A percentile compares a stretch with the other conserved stretches of the same genome.
These are phyloP conservation scores for Manis crassicaudata DNA, from an alignment of 2,797 vertebrate genomes.

Conservation along the genomic window DNA sequence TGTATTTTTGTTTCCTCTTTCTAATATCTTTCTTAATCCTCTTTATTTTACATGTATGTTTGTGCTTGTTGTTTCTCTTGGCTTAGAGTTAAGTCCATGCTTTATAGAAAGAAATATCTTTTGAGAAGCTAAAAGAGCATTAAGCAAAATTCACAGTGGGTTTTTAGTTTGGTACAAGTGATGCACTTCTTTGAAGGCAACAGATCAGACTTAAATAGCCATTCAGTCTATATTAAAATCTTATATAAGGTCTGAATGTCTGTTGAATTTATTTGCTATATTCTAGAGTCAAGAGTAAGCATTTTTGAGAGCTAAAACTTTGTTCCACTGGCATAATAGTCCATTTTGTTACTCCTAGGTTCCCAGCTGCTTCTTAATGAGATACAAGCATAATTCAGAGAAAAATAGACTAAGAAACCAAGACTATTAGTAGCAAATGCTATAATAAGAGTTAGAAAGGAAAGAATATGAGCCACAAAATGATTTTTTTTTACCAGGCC, in stretches of 20 bases:
- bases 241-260: not conserved
- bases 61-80: not conserved
- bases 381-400: slow-evolving; percentile 61
- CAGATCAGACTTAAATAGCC: not conserved
- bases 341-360: slow-evolving; percentile 57
- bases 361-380: slow-evolving; percentile 71
- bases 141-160: not conserved
- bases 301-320: slow-evolving; percentile 36
- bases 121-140: not conserved
- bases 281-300: slow-evolving; percentile 5
- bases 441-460: slow-evolving; percentile 26
- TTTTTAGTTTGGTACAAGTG: not conserved
- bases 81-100: not conserved
- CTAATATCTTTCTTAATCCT: not conserved
- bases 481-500: not conserved
- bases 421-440: not conserved
- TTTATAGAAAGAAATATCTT: slow-evolving; percentile 21
- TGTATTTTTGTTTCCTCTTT: not conserved
- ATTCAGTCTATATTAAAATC: not conserved
- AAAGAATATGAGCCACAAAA: slow-evolving; percentile 39
- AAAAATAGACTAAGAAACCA: slow-evolving; percentile 55
- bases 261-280: not conserved
- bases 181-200: not conserved
- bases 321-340: slow-evolving; percentile 42
- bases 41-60: not conserved